Evolutionary conservation across 2,888 invertebrate genomes (phyloP), one percentile per base, ranked within the genome.

Genomic region (Carcina quercana): DNA sequence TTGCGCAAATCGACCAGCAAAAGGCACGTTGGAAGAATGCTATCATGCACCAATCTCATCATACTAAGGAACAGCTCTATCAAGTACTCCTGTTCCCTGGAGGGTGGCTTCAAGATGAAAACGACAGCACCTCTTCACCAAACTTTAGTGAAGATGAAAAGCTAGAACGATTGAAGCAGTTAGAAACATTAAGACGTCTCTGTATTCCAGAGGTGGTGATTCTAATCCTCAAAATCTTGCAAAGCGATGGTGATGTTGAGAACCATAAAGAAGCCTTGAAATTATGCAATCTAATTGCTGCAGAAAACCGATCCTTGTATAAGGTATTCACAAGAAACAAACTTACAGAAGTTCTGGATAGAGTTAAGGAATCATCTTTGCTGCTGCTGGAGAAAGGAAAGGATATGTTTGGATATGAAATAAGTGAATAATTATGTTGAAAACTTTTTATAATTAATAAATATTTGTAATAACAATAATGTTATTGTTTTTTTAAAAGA

Each of bases 1-100:
- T 90, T 55, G 91, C 92, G 24, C 90, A 92, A 53, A 93, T 92
- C 49, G 88, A 91, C 42, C 87, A 88, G n/a, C 95, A 95, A 51
- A 72, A 91, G 32, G 90, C 91, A 12, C 85, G 93, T 31, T 93
- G 93, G 93, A 87, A 86, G 44, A 86, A 86, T 53, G 87, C 89
- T 20, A 86, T 93, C 34, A 73, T 86, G 28, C 88, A 91, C 50
- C 93, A 93, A 57, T 90, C 93, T 1, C 86, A 88, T 78, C 91
- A 88, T 34, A 91, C 94, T 0, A 91, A 91, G 50, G 90, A 90
- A 39, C 85, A 92, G 30, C 80, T 97, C 5, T 95, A 92, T 69
- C 96, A 96, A 70, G 92, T 97, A 0, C 65, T 97, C 20, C 67
- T 95, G 6, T 97, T 97, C 62, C 94, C 96, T 2, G 92, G 94